Evolutionary conservation across 2,888 invertebrate genomes (phyloP).

Genomic region (Drosophila suboccidentalis): DNA sequence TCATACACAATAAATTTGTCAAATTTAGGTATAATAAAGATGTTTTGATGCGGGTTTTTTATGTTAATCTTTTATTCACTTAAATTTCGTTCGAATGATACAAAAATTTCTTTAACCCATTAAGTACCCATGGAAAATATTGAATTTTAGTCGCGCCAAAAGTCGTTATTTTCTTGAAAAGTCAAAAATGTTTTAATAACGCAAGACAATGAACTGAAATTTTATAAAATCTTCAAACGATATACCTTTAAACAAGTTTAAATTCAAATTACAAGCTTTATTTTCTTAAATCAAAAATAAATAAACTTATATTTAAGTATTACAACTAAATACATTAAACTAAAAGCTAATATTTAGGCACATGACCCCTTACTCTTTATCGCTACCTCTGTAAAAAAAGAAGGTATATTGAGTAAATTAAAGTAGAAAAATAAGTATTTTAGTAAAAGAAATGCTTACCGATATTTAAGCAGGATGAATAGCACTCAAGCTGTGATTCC

Average conservation of each 20-base stretch:
- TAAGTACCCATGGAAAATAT: no score
- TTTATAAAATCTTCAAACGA: not conserved
- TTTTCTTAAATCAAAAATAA: constrained; percentile 48
- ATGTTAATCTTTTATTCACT: no score
- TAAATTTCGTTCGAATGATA: no score
- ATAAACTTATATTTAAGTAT: constrained; percentile 38
- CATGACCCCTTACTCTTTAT: constrained; percentile 84
- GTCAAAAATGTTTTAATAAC: no score
- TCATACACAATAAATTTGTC: no score
- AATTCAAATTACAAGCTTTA: constrained; percentile 37
- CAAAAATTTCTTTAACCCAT: no score
- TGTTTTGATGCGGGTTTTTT: no score
- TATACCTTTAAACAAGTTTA: not conserved
- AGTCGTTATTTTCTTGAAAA: no score
- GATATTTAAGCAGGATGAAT: constrained; percentile 83
- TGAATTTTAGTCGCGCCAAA: no score
- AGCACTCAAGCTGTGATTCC: constrained; percentile 83
- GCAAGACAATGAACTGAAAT: no score
- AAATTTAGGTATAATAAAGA: no score
- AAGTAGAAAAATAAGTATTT: not conserved
- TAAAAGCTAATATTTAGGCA: constrained; percentile 41
- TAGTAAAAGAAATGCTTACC: constrained; percentile 63
- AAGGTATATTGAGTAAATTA: not conserved
- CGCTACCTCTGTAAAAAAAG: constrained; percentile 76
- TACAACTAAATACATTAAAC: constrained; percentile 38